phyloP scores from a whole-genome alignment of 2,797 vertebrate genomes.

The Pempheris klunzingeri region DNA sequence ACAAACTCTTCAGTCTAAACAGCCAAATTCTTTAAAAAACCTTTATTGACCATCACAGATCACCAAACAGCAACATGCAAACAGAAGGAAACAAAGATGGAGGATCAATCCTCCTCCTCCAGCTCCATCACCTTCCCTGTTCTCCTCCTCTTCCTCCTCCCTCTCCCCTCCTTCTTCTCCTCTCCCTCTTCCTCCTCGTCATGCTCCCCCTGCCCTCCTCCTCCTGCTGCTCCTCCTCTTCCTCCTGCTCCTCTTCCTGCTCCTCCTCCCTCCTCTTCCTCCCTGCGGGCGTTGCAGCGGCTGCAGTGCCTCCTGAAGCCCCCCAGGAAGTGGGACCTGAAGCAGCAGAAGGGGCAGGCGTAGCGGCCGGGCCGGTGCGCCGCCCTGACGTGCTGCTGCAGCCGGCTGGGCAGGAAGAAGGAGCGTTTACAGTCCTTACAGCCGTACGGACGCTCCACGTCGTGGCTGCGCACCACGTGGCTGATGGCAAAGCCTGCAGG shows the following conservation, averaged over 20 bases:
- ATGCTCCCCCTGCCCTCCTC: neutral
- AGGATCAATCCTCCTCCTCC: neutral
- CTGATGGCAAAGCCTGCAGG: conserved; percentile 71
- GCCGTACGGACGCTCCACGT: conserved; percentile 61
- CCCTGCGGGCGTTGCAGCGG: conserved; percentile 71
- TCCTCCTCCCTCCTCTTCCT: neutral
- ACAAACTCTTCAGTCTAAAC: no score
- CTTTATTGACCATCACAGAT: neutral
- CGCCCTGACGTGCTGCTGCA: conserved; percentile 66
- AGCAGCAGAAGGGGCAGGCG: conserved; percentile 80
- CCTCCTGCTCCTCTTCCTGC: neutral
- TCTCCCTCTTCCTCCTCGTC: conserved; percentile 2
- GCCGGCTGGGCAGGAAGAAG: conserved; percentile 77
- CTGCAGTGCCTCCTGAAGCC: conserved; percentile 78
- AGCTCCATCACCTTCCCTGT: neutral
- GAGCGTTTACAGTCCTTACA: conserved; percentile 59
- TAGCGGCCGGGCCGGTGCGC: conserved; percentile 73
- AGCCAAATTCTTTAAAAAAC: neutral
- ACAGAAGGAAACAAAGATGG: no score
- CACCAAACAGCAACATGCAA: neutral
- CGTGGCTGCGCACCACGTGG: conserved; percentile 70
- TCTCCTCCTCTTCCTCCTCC: conserved; percentile 19
- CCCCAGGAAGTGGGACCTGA: conserved; percentile 67
- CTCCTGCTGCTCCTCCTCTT: neutral
- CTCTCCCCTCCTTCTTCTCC: neutral